Base-by-base conservation (phyloP, 2,888 invertebrate species). In the Polylopha cassiicola region DNA sequence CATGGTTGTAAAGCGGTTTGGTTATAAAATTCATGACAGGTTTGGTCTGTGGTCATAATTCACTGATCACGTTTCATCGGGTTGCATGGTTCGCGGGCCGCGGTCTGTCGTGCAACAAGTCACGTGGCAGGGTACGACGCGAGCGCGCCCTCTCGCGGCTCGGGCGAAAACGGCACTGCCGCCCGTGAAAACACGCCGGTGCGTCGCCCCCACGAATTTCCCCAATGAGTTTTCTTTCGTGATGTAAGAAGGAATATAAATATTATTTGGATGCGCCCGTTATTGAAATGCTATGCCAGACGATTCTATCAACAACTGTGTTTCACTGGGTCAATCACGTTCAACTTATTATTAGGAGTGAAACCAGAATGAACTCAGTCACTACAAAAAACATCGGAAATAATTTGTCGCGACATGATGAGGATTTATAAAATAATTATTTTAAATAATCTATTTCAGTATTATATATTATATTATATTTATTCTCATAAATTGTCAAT, bases 171-270 rank as follows among this genome's bases (percentile, higher is more conserved):
- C 76, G 73, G 63, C 68, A 85, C 85, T 85, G 84, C 70, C 73
- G 62, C 61, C 60, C 65, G 67, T 65, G 74, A 76, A 77, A 80
- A 79, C 70, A 72, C 73, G 71, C 59, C 58, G 73, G 67, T 72
- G 73, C 80, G 81, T 70, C 80, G 76, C 82, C 84, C 80, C 80
- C 66, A 73, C 80, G 73, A 79, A 76, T 81, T 81, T 80, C 75
- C 79, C 75, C 73, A 66, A 70, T 76, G 79, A 78, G 74, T 82
- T 82, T 81, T 75, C 79, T 67, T 64, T 70, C 56, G 55, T 65
- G 77, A 81, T 77, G 73, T 70, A 51, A 50, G 73, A 81, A 79
- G 53, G 49, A 48, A 44, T 48, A n/a, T n/a, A n/a, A n/a, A n/a
- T n/a, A 59, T 54, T 47, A 48, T 62, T 62, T 73, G 72, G 80